A percentile compares a stretch with the other conserved stretches of the same genome.
phyloP scores from a whole-genome alignment of 1,140 invertebrate species.

The Diploscapter pachys region DNA sequence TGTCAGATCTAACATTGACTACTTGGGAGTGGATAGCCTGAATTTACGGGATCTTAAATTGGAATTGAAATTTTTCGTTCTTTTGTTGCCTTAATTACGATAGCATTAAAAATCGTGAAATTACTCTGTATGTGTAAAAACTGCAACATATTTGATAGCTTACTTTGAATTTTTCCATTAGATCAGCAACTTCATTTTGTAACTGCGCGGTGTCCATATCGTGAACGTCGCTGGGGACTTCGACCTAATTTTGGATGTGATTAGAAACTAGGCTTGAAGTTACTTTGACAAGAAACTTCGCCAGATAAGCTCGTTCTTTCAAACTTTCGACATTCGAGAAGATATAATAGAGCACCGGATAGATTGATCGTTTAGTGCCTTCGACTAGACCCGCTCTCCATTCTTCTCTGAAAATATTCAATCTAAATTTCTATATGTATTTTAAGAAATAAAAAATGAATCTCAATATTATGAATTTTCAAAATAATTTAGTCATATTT shows the following conservation, averaged over 20 bases:
- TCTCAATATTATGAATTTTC: neutral
- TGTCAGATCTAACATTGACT: conserved; percentile 7
- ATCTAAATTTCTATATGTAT: neutral
- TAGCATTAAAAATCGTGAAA: neutral
- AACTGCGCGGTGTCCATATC: conserved; percentile 24
- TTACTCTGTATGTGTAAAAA: neutral
- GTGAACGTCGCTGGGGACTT: conserved; percentile 26
- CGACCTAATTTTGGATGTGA: conserved; percentile 10
- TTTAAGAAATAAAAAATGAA: neutral
- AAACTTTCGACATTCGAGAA: conserved; percentile 26
- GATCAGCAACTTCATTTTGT: conserved; percentile 21
- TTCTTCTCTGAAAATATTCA: conserved; percentile 17
- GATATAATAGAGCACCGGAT: conserved; percentile 25
- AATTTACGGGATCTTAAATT: neutral
- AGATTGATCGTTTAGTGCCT: conserved; percentile 12
- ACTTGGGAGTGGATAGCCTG: conserved; percentile 19
- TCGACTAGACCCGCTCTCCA: conserved; percentile 29
- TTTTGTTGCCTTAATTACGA: neutral
- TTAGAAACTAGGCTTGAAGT: neutral
- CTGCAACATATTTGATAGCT: neutral
- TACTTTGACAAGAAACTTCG: conserved; percentile 33
- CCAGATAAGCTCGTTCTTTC: conserved; percentile 33
- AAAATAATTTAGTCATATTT: neutral
- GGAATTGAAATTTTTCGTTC: neutral
- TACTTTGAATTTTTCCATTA: conserved; percentile 26